A percentile compares a stretch with the other conserved stretches of the same genome.
These are phyloP conservation scores for Cataglyphis albicans DNA, from an alignment of 2,888 invertebrate genomes.

Conservation along the genomic window DNA sequence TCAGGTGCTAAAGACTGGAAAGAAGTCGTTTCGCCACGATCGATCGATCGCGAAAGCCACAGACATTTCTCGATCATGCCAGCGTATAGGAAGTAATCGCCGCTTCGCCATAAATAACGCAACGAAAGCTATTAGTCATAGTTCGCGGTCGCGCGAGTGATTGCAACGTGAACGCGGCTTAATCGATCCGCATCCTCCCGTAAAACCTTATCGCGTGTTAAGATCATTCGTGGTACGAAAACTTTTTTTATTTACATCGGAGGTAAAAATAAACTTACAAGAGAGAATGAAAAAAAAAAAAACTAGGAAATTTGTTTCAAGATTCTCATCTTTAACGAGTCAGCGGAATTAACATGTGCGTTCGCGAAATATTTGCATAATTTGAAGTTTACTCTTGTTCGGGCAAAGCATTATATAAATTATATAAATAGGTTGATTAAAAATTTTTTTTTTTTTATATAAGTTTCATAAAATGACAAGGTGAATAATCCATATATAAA, in stretches of 20 bases:
- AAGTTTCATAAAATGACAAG: not conserved
- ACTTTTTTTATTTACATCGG: not conserved
- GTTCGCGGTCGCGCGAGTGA: conserved; percentile 52
- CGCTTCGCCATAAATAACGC: conserved; percentile 65
- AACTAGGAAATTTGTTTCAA: not conserved
- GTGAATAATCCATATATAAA: not conserved
- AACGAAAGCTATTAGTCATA: conserved; percentile 69
- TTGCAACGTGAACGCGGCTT: conserved; percentile 39
- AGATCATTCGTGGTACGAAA: conserved; percentile 11
- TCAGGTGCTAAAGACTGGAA: conserved; percentile 43
- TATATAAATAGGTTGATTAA: not conserved
- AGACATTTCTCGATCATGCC: conserved; percentile 53
- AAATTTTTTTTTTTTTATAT: not conserved
- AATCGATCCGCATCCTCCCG: conserved; percentile 62
- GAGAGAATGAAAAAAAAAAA: not conserved
- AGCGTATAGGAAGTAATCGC: conserved; percentile 62
- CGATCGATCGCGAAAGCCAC: conserved; percentile 56
- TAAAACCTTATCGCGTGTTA: conserved; percentile 53
- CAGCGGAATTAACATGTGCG: not conserved
- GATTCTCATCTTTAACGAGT: conserved; percentile 22
- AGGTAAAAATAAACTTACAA: conserved; percentile 3
- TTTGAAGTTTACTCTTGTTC: not conserved
- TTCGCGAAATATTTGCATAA: conserved; percentile 26
- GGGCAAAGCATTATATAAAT: not conserved
- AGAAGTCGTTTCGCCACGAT: conserved; percentile 62